Conservation (phyloP, 2,888 invertebrate species). For the Drosophila dives region DNA sequence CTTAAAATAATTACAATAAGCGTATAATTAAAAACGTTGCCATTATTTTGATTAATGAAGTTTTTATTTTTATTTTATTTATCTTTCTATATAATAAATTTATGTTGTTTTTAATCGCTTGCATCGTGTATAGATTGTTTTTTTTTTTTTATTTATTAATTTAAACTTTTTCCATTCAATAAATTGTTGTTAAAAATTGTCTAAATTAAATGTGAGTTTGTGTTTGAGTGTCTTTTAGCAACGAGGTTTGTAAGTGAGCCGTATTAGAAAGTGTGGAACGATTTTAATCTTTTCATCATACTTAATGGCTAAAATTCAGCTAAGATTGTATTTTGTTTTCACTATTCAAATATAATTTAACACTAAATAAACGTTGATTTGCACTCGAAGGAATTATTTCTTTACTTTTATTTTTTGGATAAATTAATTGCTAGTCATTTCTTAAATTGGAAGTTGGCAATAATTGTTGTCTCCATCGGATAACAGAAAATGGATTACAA, state of each 20-base stretch:
- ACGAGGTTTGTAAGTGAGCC: conserved; percentile 26
- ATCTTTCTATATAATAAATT: conserved; percentile 74
- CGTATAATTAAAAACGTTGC: background rate
- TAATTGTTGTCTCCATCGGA: conserved; percentile 9
- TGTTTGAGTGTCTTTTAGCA: conserved; percentile 24
- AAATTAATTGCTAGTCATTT: conserved; percentile 36
- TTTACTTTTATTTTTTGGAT: conserved; percentile 3
- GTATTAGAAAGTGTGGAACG: conserved; percentile 35
- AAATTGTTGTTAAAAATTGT: conserved; percentile 43
- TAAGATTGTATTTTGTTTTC: conserved; percentile 46
- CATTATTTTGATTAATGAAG: conserved; percentile 72
- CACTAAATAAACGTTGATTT: conserved; percentile 62
- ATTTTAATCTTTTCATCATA: conserved; percentile 22
- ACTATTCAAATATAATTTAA: conserved; percentile 34
- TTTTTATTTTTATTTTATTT: conserved; percentile 77
- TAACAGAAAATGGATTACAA: conserved; percentile 29
- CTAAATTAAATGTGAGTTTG: conserved; percentile 42
- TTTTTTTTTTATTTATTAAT: conserved; percentile 10
- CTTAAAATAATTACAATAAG: conserved; percentile 13
- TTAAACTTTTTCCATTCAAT: conserved; percentile 17
- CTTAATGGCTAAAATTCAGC: conserved; percentile 71
- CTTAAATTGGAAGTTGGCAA: conserved; percentile 23
- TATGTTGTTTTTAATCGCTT: conserved; percentile 68
- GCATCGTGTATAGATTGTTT: conserved; percentile 58
- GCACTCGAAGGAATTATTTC: conserved; percentile 58